These are phyloP conservation scores for Chloropsis cyanopogon DNA, from an alignment of 2,113 vertebrate species.

Conservation along the genomic window DNA sequence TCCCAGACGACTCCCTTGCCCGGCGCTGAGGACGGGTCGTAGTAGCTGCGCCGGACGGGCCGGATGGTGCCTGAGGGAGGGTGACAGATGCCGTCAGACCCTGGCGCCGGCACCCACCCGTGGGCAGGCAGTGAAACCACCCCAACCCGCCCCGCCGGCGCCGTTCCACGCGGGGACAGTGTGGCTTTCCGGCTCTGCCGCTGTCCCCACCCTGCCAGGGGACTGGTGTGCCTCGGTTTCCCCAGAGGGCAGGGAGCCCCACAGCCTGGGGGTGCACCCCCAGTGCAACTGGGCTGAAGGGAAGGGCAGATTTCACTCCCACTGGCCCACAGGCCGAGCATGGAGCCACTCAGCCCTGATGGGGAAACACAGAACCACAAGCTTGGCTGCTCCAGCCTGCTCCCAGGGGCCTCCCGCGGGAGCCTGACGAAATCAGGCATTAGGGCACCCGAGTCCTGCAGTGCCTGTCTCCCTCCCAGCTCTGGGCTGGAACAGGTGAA, in stretches of 20 bases:
- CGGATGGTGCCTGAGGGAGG: slow-evolving; percentile 74
- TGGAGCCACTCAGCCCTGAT: background rate
- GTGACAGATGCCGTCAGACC: background rate
- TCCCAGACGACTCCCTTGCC: slow-evolving; percentile 81
- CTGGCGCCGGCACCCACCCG: background rate
- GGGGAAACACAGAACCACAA: background rate
- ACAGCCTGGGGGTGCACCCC: background rate
- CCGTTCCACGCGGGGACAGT: fast-evolving
- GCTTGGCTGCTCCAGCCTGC: background rate
- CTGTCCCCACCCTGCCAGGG: background rate
- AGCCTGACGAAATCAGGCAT: background rate
- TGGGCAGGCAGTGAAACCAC: background rate
- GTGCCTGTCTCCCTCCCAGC: background rate
- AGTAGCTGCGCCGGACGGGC: slow-evolving; percentile 77
- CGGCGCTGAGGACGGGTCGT: slow-evolving; percentile 68
- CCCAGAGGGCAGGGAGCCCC: background rate
- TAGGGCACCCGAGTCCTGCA: background rate
- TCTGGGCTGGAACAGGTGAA: background rate
- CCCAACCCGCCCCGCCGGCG: background rate
- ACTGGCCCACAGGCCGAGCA: fast-evolving
- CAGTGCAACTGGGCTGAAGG: background rate
- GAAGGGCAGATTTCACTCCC: background rate
- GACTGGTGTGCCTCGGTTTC: background rate
- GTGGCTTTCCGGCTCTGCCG: fast-evolving
- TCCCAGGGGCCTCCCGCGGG: fast-evolving